Evolutionary conservation across 2,888 invertebrate genomes (phyloP).

Genomic region (Sympetrum striolatum): DNA sequence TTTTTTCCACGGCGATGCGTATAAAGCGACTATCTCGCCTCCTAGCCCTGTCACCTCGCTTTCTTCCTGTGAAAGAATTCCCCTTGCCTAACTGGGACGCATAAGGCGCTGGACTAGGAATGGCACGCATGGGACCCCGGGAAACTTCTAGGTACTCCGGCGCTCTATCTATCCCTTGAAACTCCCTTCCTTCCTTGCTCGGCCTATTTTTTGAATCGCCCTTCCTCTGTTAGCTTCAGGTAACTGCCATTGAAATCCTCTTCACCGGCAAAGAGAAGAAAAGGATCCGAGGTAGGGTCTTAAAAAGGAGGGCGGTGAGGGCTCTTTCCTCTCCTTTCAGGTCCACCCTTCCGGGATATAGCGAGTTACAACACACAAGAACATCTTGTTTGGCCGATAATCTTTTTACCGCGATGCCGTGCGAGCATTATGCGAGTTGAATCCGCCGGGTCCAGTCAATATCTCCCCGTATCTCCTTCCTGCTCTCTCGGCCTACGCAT

Average conservation of each 20-base stretch:
- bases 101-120: not conserved
- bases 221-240: not conserved
- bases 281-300: not conserved
- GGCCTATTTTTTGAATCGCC: not conserved
- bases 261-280: not conserved
- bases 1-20: slow-evolving; percentile 11
- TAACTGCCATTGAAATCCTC: slow-evolving; percentile 38
- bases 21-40: slow-evolving; percentile 4
- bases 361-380: slow-evolving; percentile 42
- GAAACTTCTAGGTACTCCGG: not conserved
- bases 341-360: slow-evolving; percentile 12
- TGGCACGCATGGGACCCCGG: not conserved
- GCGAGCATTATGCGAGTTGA: not conserved
- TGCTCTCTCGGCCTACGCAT: not conserved
- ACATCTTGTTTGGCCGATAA: slow-evolving; percentile 38
- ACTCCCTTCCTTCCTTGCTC: not conserved
- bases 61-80: not conserved
- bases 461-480: not conserved
- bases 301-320: not conserved
- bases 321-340: not conserved
- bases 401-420: slow-evolving; percentile 15
- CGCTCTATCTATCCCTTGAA: not conserved
- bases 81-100: not conserved
- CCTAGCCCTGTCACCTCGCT: slow-evolving; percentile 23
- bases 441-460: not conserved